Conservation (phyloP, 2,888 invertebrate genomes). For the Saturnia pavonia region DNA sequence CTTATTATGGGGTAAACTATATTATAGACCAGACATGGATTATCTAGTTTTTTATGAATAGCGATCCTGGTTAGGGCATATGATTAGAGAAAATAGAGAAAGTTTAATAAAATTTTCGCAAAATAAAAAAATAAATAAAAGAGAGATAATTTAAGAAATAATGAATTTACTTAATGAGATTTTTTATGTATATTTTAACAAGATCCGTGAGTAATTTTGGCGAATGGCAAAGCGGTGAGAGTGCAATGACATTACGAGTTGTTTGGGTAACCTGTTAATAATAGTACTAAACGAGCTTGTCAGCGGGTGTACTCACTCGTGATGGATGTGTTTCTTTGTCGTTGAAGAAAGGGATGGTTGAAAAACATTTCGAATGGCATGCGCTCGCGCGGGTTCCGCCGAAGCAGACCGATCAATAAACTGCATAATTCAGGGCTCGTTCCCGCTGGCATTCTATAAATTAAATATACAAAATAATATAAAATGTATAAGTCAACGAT, state of each 20-base stretch:
- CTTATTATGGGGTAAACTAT: no score
- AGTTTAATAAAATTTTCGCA: no score
- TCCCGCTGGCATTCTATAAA: slow-evolving; percentile 93
- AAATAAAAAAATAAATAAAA: no score
- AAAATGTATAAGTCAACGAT: no score
- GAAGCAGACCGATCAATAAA: slow-evolving; percentile 92
- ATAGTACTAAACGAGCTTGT: background rate
- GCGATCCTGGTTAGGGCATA: no score
- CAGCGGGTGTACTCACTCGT: slow-evolving; percentile 62
- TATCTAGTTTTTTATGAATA: no score
- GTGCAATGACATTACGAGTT: slow-evolving; percentile 9
- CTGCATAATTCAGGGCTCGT: slow-evolving; percentile 95
- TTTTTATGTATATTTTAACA: background rate
- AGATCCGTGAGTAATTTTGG: background rate
- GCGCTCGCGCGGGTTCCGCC: slow-evolving; percentile 95
- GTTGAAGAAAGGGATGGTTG: slow-evolving; percentile 93
- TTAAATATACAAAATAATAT: background rate
- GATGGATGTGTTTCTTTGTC: slow-evolving; percentile 79
- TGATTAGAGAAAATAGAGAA: no score
- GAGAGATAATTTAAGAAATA: no score
- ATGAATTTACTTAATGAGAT: no score
- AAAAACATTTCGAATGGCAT: slow-evolving; percentile 98
- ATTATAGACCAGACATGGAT: no score
- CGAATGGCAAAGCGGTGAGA: slow-evolving; percentile 11
- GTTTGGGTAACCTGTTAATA: slow-evolving; percentile 12